Evolutionary conservation across 2,797 vertebrate species (phyloP).

Genomic region (Pempheris klunzingeri): DNA sequence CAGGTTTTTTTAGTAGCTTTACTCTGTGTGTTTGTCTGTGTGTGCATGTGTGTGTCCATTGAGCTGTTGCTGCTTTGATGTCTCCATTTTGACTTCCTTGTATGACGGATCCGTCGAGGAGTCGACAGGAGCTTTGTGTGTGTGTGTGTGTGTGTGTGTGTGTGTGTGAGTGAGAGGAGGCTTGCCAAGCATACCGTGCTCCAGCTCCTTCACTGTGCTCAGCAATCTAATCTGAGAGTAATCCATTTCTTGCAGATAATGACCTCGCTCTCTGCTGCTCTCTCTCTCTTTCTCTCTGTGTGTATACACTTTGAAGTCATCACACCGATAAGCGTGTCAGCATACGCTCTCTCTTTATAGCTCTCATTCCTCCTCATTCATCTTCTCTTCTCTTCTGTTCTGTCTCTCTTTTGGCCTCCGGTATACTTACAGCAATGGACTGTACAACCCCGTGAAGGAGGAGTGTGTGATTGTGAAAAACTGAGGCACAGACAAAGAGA

Average conservation of each 20-base stretch:
- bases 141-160: conserved; percentile 36
- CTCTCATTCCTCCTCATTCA: conserved; percentile 34
- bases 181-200: conserved; percentile 64
- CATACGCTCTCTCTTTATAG: conserved; percentile 63
- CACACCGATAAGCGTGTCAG: conserved; percentile 74
- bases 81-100: conserved; percentile 71
- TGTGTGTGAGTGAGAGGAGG: conserved; percentile 40
- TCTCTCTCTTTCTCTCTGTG: conserved; percentile 48
- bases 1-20: conserved; percentile 9
- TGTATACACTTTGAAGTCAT: conserved; percentile 78
- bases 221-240: conserved; percentile 85
- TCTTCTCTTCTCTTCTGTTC: conserved; percentile 32
- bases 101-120: conserved; percentile 63
- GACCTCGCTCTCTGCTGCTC: conserved; percentile 72
- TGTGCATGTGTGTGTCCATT: conserved; percentile 6
- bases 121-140: conserved; percentile 63
- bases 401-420: conserved; percentile 32
- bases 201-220: conserved; percentile 72
- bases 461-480: conserved; percentile 28
- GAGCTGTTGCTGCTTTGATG: conserved; percentile 55
- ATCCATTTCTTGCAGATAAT: conserved; percentile 87
- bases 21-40: neutral
- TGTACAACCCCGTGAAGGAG: conserved; percentile 23
- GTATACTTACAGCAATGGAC: conserved; percentile 25
- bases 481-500: conserved; percentile 36